phyloP scores from a whole-genome alignment of 2,113 vertebrate species.

The Sterrhoptilus dennistouni region DNA sequence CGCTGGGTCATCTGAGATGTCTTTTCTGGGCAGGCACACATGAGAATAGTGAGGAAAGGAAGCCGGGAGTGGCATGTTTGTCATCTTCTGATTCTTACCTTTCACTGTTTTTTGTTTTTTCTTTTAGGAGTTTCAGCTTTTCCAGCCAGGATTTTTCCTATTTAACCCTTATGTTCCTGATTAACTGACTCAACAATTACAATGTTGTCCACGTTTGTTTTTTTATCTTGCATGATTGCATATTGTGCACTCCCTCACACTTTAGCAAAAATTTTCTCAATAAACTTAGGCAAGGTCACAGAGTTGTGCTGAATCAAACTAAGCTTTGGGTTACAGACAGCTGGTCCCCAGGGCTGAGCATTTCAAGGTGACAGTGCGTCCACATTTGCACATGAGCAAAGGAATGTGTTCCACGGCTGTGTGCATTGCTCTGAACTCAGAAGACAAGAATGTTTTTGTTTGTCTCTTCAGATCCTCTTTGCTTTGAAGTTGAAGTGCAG shows the following conservation, averaged over 20 bases:
- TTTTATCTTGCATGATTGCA: background rate
- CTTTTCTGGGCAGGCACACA: background rate
- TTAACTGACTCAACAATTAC: background rate
- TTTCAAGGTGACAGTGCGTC: background rate
- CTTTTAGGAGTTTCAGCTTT: background rate
- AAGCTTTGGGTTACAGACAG: background rate
- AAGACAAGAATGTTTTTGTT: slow-evolving; percentile 11
- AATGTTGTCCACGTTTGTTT: background rate
- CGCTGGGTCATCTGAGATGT: background rate
- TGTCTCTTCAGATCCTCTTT: background rate
- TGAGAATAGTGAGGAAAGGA: background rate
- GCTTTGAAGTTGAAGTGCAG: background rate
- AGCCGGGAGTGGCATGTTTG: background rate
- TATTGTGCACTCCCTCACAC: background rate
- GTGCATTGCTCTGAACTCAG: background rate
- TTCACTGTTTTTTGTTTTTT: background rate
- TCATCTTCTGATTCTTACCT: background rate
- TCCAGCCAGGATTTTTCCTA: background rate
- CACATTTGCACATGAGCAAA: background rate
- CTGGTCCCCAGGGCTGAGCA: background rate
- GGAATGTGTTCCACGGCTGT: background rate
- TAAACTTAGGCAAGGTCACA: background rate
- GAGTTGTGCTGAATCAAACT: background rate
- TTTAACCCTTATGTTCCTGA: background rate
- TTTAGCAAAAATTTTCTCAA: background rate